Evolutionary conservation across 2,113 vertebrate genomes (phyloP), one percentile per base, ranked within the genome.

Genomic region (Australoheros scitulus): DNA sequence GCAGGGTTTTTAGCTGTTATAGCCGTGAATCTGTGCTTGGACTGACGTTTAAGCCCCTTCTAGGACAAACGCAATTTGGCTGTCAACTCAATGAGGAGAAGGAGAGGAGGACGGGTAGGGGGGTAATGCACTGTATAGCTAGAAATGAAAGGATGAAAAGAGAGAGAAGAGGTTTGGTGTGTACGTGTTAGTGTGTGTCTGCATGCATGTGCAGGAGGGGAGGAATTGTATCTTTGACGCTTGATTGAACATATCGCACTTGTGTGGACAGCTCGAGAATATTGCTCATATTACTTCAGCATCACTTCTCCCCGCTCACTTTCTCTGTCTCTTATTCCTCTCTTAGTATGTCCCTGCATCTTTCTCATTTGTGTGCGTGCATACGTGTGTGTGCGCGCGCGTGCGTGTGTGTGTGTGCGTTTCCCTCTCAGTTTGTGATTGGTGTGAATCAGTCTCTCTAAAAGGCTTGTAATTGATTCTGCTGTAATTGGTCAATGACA

Each of bases 401-500:
- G 60, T 22, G 77, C n/a, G 59, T 77, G 43, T 78, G 61, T 82
- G 60, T 72, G 75, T 68, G 68, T 61, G 41, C 58, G 61, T 68
- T 68, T 76, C 75, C 72, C 81, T 83, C 79, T 84, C 82, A 83
- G 59, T 70, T 29, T 41, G 80, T 85, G 84, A 89, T 80, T 61
- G 26, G 86, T 88, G 84, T 74, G 87, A 92, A 89, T 92, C 83
- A 57, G 81, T 85, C 85, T 64, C 88, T 88, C 88, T 93, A 94
- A 95, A 94, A 95, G 91, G 93, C 90, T 94, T 91, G 92, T 95
- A 95, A 96, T 96, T 95, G 95, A 96, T 96, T 96, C 91, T 89
- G 88, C 90, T 93, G 92, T 96, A 95, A 96, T 95, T 95, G 94
- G 91, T 93, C 93, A 93, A 91, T 94, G 93, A 94, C 94, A 91